phyloP scores from a whole-genome alignment of 2,797 vertebrate species.

The Vespertilio murinus region DNA sequence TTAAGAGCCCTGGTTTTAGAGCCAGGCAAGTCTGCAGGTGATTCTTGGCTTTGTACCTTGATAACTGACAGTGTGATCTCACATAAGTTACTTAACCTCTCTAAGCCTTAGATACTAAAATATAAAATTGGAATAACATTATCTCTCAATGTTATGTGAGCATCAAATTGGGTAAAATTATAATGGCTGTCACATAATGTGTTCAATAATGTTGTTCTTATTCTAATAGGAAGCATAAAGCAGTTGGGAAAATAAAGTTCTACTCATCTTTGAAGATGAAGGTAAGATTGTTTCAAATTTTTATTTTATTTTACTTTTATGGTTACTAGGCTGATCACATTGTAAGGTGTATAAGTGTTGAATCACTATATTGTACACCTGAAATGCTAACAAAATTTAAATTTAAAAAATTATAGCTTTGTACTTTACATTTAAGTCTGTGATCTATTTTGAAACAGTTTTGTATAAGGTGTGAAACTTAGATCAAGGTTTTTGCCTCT shows the following conservation, averaged over 20 bases:
- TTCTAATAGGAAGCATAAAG: constrained; percentile 36
- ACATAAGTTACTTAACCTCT: neutral
- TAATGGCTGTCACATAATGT: neutral
- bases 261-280: constrained; percentile 18
- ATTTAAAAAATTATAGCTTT: neutral
- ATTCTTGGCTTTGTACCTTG: constrained; percentile 31
- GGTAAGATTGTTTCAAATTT: neutral
- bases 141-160: neutral
- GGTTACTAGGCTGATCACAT: neutral
- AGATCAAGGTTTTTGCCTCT: neutral
- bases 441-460: constrained; percentile 1
- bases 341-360: neutral
- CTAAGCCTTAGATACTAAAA: neutral
- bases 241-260: constrained; percentile 17
- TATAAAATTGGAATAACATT: neutral
- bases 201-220: constrained; percentile 1
- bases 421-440: neutral
- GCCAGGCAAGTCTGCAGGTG: neutral
- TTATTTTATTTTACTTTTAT: neutral
- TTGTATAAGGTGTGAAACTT: neutral
- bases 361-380: neutral
- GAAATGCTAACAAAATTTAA: neutral
- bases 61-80: constrained; percentile 4
- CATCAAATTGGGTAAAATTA: constrained; percentile 1
- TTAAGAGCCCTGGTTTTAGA: neutral